A percentile compares a stretch with the other conserved stretches of the same genome.
Evolutionary conservation across 2,888 invertebrate genomes (phyloP).

Genomic region (Thereva nobilitata): DNA sequence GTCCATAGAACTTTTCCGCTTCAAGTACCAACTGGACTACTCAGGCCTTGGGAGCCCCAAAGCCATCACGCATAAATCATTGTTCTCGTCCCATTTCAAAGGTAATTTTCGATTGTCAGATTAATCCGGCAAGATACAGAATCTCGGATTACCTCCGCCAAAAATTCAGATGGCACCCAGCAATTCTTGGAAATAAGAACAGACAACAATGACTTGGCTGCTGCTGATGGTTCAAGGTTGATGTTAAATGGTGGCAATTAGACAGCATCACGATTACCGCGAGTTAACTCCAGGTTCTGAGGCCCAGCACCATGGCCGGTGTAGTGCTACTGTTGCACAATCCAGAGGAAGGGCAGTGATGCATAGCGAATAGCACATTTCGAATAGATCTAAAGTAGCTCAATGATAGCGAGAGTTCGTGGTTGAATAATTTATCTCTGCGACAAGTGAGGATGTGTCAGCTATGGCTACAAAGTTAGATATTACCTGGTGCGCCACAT

Average conservation of each 20-base stretch:
- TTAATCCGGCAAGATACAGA: too few relatives aligned
- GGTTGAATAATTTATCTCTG: constrained; percentile 6
- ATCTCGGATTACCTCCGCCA: not conserved
- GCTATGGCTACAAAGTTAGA: too few relatives aligned
- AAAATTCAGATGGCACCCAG: not conserved
- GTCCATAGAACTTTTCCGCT: too few relatives aligned
- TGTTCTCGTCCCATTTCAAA: too few relatives aligned
- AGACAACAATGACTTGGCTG: too few relatives aligned
- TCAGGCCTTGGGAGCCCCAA: too few relatives aligned
- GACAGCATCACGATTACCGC: constrained; percentile 1
- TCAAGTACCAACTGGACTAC: too few relatives aligned
- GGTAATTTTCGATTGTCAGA: too few relatives aligned
- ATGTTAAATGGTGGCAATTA: constrained; percentile 2
- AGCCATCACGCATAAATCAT: too few relatives aligned
- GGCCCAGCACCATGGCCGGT: constrained; percentile 15
- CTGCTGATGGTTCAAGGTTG: constrained; percentile 16
- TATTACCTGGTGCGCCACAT: too few relatives aligned
- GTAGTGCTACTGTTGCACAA: constrained; percentile 6
- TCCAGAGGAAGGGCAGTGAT: constrained; percentile 12
- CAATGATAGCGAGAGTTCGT: constrained; percentile 5
- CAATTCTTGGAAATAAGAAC: not conserved
- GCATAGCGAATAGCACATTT: constrained; percentile 5
- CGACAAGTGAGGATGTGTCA: constrained; percentile 1
- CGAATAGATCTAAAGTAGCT: constrained; percentile 9
- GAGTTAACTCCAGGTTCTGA: constrained; percentile 6